Evolutionary conservation across 1,140 invertebrate species (phyloP), one percentile per base, ranked within the genome.

Genomic region (Diachasma alloeum): DNA sequence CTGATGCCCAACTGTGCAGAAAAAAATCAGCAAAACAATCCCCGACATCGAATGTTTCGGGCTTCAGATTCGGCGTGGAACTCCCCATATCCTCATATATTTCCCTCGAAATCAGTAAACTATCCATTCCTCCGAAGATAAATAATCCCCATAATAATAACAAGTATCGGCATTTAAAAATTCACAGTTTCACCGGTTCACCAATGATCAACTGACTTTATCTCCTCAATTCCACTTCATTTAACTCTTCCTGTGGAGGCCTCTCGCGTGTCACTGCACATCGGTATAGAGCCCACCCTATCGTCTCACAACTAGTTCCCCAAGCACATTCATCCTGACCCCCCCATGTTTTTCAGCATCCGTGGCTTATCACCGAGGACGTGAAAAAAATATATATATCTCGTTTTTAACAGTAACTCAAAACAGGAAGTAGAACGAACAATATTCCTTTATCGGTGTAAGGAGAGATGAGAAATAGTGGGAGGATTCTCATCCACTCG

Each of bases 221-320:
- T 80, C 79, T 80, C 66, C 75, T 79, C 69, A 79, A 79, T 77
- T 79, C 78, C 78, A 79, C 75, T 79, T 79, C 75, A 79, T 79
- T 79, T 77, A 76, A 79, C 78, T 79, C 78, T 79, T 79, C 78
- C 78, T 77, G 78, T 77, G 71, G 36, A 77, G 74, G 24, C 24
- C 72, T 80, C 39, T 42, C 78, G 75, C 79, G 79, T 80, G 79
- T 80, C 79, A 80, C 72, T 77, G 59, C 63, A 80, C 79, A 80
- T 75, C 59, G 74, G 37, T 39, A 69, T 67, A 75, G 31, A 31
- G 48, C 67, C 74, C 67, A 75, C 74, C 74, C 74, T 75, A 66
- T 63, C 37, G 48, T 67, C 72, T 74, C 72, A 67, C 66, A 37
- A 37, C 66, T 68, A 36, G 31, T 68, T 68, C 66, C 26, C 66